These are phyloP conservation scores for Harpagoxenus sublaevis DNA, from an alignment of 2,888 invertebrate genomes.

Conservation along the genomic window DNA sequence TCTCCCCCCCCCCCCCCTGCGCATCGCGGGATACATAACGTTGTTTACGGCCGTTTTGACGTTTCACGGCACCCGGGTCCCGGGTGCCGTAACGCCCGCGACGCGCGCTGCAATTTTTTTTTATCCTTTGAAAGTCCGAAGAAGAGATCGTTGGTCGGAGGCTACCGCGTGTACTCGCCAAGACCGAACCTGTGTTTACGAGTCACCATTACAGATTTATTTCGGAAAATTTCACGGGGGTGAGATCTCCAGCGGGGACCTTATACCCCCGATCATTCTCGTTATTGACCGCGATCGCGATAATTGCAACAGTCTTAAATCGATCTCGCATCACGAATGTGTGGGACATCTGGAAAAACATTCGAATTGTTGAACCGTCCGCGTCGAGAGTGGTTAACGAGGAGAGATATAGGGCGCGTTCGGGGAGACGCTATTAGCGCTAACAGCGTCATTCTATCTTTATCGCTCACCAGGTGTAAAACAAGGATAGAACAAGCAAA, in stretches of 20 bases:
- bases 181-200: not conserved
- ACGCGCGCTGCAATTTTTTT: slow-evolving; percentile 63
- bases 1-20: not conserved
- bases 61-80: slow-evolving; percentile 42
- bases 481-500: too few relatives aligned
- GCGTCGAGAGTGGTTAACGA: slow-evolving; percentile 52
- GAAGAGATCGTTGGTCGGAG: not conserved
- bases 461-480: too few relatives aligned
- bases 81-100: too few relatives aligned
- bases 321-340: not conserved
- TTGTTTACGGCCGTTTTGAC: slow-evolving; percentile 46
- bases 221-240: not conserved
- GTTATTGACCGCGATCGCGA: too few relatives aligned
- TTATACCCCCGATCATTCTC: too few relatives aligned
- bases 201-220: not conserved
- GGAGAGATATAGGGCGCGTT: too few relatives aligned
- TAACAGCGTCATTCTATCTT: too few relatives aligned
- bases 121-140: slow-evolving; percentile 20
- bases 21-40: slow-evolving; percentile 35
- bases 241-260: not conserved
- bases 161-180: not conserved
- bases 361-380: slow-evolving; percentile 59
- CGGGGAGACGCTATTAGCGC: too few relatives aligned
- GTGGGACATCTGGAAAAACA: slow-evolving; percentile 45
- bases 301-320: not conserved